Evolutionary conservation across 2,113 vertebrate genomes (phyloP), one percentile per base, ranked within the genome.

Genomic region (Taurulus bubalis): DNA sequence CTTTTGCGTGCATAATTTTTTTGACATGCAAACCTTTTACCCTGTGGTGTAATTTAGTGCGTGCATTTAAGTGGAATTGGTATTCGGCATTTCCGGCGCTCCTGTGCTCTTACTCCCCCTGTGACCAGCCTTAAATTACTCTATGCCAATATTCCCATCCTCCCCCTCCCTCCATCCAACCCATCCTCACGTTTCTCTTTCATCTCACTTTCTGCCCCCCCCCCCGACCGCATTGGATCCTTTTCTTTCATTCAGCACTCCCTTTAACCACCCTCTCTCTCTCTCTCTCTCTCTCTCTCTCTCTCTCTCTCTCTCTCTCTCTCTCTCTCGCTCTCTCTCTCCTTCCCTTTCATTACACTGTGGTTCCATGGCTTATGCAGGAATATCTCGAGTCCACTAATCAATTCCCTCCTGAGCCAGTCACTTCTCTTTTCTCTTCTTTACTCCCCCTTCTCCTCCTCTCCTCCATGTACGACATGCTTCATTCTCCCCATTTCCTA

Each of bases 371-470:
- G 55, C 71, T 82, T 38, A 72, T 75, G 80, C 47, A 81, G 89
- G 82, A 87, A 89, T 92, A 77, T 80, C 80, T 89, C 82, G 47
- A 85, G 59, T 84, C 77, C 79, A 53, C 88, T 92, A 93, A 93
- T 92, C 88, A 92, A 87, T 87, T 92, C 81, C 88, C 88, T 75
- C 73, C 84, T 81, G 84, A 91, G 68, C 84, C 87, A 70, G 77
- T 85, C 71, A 73, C 40, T 49, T 79, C 66, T 76, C 62, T 68
- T 36, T 56, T 68, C 28, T 32, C 18, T 51, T 64, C 24, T 30
- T 38, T 58, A 47, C 53, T 24, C 73, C 49, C 66, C 45, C 42
- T 10, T 72, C 28, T 68, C 34, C 53, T 18, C 58, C 26, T 28
- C 63, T 72, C 62, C 45, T 65, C 40, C 51, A 22, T 64, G 34